phyloP scores from a whole-genome alignment of 2,113 vertebrate genomes.

The Narcine bancroftii region DNA sequence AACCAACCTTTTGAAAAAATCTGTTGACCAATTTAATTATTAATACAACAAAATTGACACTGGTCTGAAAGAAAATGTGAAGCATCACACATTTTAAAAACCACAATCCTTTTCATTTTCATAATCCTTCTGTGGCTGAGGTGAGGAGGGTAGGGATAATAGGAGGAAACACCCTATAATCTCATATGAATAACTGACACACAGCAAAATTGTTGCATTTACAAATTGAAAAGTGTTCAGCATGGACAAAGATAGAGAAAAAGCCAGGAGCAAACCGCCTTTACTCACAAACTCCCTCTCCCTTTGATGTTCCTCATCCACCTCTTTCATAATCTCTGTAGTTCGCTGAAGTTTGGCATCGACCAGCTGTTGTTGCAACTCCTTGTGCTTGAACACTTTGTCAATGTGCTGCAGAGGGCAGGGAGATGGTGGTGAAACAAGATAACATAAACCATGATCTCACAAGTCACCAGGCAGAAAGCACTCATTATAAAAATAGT shows the following conservation, averaged over 20 bases:
- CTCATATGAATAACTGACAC: too few species aligned
- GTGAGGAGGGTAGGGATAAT: not conserved
- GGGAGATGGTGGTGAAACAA: too few species aligned
- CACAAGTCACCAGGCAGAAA: not conserved
- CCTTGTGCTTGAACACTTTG: slow-evolving; percentile 97
- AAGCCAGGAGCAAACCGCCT: not conserved
- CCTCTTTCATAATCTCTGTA: slow-evolving; percentile 89
- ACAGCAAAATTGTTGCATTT: not conserved
- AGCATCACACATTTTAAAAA: not conserved
- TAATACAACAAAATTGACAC: too few species aligned
- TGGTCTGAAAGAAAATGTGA: not conserved
- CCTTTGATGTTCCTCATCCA: slow-evolving; percentile 87
- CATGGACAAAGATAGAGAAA: not conserved
- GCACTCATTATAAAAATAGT: not conserved
- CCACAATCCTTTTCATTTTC: too few species aligned
- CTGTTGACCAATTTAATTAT: too few species aligned
- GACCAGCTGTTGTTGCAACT: slow-evolving; percentile 90
- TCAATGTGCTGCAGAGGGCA: slow-evolving; percentile 75
- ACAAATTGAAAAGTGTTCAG: not conserved
- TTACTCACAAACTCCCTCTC: slow-evolving; percentile 90
- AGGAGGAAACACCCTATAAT: not conserved
- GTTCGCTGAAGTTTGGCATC: slow-evolving; percentile 94
- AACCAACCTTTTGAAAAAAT: too few species aligned
- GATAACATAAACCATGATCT: not conserved
- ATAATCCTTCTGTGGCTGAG: not conserved